Evolutionary conservation across 2,797 vertebrate genomes (phyloP).

Genomic region (Heliangelus exortis): DNA sequence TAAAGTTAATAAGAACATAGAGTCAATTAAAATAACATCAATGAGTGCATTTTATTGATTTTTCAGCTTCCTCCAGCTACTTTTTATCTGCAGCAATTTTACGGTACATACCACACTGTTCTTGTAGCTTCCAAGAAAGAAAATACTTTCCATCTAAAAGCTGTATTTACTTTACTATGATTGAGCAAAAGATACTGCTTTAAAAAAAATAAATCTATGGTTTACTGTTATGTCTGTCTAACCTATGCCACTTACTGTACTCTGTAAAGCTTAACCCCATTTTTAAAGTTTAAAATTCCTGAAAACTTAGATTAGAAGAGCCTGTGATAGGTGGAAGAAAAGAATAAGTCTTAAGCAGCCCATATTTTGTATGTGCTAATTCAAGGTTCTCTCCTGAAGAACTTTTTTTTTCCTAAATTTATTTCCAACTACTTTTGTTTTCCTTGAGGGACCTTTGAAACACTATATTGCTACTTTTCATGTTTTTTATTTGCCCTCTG

Average conservation of each 20-base stretch:
- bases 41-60: conserved; percentile 34
- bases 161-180: conserved; percentile 10
- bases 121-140: conserved; percentile 5
- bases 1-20: conserved; percentile 40
- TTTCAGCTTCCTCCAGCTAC: conserved; percentile 3
- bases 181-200: conserved; percentile 29
- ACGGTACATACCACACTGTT: neutral
- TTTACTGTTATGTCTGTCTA: conserved; percentile 35
- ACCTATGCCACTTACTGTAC: conserved; percentile 10
- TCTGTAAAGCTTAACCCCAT: conserved; percentile 51
- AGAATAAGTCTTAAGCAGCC: neutral
- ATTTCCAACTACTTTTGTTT: conserved; percentile 84
- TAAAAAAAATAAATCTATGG: conserved; percentile 43
- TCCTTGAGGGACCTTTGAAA: conserved; percentile 85
- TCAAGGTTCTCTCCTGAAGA: conserved; percentile 71
- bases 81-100: conserved; percentile 42
- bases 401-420: conserved; percentile 75
- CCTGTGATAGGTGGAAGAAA: neutral
- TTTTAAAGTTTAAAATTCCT: conserved; percentile 69
- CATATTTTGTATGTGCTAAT: conserved; percentile 57
- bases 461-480: conserved; percentile 87
- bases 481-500: conserved; percentile 87
- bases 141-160: conserved; percentile 13
- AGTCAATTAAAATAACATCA: conserved; percentile 57
- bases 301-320: conserved; percentile 28